A percentile compares a stretch with the other conserved stretches of the same genome.
These are phyloP conservation scores for Thryonomys swinderianus DNA, from an alignment of 2,113 vertebrate species.

Conservation along the genomic window DNA sequence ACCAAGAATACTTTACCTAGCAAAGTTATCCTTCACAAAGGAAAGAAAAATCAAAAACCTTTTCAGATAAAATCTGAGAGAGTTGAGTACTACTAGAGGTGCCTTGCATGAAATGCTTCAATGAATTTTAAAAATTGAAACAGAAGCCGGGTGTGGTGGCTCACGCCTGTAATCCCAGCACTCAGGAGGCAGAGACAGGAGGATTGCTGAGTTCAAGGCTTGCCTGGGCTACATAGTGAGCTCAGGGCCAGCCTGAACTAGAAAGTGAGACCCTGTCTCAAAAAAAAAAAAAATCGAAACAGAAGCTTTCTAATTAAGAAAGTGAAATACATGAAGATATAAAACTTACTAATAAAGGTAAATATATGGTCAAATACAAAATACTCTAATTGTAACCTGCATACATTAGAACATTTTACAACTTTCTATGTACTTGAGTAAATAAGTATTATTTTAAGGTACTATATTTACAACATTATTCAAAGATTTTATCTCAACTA, in stretches of 20 bases:
- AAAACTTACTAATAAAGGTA: neutral
- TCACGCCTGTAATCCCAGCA: no score
- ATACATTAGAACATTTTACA: neutral
- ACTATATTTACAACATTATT: neutral
- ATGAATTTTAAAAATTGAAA: neutral
- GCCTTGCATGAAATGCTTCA: neutral
- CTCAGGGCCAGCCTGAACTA: no score
- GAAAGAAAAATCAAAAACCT: neutral
- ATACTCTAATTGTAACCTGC: neutral
- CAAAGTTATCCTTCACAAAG: neutral
- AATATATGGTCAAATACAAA: neutral
- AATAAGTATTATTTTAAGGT: slow-evolving; percentile 46
- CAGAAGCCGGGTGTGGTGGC: no score
- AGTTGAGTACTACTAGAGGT: neutral
- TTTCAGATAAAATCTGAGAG: neutral
- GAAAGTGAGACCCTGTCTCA: no score
- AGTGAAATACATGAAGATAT: neutral
- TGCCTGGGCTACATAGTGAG: no score
- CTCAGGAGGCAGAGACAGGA: no score
- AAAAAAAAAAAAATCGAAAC: no score
- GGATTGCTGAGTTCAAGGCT: no score
- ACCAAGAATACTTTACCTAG: neutral
- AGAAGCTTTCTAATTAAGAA: neutral
- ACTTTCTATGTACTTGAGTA: neutral
- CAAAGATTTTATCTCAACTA: slow-evolving; percentile 26